A percentile compares a stretch with the other conserved stretches of the same genome.
These are phyloP conservation scores for Tipula confusa DNA, from an alignment of 2,888 invertebrate species.

Conservation along the genomic window DNA sequence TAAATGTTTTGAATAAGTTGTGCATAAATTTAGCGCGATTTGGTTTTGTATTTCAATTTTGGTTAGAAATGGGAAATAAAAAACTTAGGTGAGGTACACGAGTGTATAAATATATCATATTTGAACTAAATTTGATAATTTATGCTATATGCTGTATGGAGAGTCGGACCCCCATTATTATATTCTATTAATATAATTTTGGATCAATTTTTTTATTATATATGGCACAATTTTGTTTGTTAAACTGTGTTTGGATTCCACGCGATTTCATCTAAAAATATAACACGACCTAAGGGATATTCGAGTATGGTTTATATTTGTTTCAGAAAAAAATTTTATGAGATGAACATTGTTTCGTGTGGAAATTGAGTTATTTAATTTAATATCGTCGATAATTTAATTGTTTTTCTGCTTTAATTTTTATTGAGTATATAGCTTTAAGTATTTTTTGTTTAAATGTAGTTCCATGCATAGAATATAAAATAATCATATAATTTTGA, in stretches of 20 bases:
- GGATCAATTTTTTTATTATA: background rate
- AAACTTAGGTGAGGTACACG: background rate
- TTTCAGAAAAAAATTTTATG: background rate
- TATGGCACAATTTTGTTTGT: background rate
- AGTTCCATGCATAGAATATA: background rate
- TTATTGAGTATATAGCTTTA: background rate
- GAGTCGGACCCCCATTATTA: conserved; percentile 7
- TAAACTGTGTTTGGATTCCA: background rate
- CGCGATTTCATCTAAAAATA: background rate
- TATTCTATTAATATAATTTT: conserved; percentile 7
- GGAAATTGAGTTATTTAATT: background rate
- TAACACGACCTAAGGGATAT: background rate
- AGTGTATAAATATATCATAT: background rate
- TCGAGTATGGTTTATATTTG: too few relatives aligned
- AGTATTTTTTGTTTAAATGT: background rate
- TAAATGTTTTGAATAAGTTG: too few relatives aligned
- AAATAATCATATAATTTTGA: background rate
- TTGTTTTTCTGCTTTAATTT: background rate
- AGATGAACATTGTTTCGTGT: background rate
- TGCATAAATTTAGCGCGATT: background rate
- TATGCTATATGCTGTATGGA: background rate
- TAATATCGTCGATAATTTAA: background rate
- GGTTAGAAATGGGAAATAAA: background rate
- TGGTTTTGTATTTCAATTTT: background rate
- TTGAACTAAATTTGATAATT: conserved; percentile 3